Evolutionary conservation across 2,888 invertebrate genomes (phyloP).

Genomic region (Trisateles emortualis): DNA sequence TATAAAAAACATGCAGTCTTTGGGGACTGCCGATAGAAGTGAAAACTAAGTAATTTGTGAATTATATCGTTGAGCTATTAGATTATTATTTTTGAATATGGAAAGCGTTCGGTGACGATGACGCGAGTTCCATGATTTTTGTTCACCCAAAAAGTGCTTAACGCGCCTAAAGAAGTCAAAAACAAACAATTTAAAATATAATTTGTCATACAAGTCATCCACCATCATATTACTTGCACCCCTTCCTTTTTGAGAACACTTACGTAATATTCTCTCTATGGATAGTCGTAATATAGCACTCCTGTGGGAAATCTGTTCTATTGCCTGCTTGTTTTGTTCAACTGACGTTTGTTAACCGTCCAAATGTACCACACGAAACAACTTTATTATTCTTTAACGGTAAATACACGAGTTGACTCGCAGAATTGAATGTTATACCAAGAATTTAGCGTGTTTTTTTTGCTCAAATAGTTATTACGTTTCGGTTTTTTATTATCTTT

Average conservation of each 20-base stretch:
- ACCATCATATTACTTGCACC: slow-evolving; percentile 47
- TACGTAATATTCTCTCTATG: slow-evolving; percentile 63
- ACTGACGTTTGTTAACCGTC: slow-evolving; percentile 66
- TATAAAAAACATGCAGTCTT: no score
- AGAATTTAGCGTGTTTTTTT: slow-evolving; percentile 25
- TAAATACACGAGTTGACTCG: slow-evolving; percentile 41
- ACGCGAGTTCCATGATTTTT: no score
- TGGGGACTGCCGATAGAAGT: no score
- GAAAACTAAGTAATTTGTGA: no score
- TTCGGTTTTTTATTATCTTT: neutral
- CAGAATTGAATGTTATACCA: slow-evolving; percentile 31
- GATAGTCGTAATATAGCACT: slow-evolving; percentile 73
- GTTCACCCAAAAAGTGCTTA: no score
- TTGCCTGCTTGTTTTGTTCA: slow-evolving; percentile 78
- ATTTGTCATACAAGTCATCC: slow-evolving; percentile 44
- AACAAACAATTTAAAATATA: slow-evolving; percentile 6
- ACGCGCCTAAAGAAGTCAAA: no score
- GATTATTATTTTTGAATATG: no score
- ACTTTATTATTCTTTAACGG: slow-evolving; percentile 40
- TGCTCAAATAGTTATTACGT: slow-evolving; percentile 3
- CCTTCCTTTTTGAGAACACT: slow-evolving; percentile 51
- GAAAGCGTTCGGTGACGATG: no score
- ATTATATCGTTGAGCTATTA: no score
- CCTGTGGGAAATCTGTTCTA: slow-evolving; percentile 79
- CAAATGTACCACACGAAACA: slow-evolving; percentile 57